Evolutionary conservation across 2,113 vertebrate species (phyloP), one percentile per base, ranked within the genome.

Genomic region (Elaphurus davidianus): DNA sequence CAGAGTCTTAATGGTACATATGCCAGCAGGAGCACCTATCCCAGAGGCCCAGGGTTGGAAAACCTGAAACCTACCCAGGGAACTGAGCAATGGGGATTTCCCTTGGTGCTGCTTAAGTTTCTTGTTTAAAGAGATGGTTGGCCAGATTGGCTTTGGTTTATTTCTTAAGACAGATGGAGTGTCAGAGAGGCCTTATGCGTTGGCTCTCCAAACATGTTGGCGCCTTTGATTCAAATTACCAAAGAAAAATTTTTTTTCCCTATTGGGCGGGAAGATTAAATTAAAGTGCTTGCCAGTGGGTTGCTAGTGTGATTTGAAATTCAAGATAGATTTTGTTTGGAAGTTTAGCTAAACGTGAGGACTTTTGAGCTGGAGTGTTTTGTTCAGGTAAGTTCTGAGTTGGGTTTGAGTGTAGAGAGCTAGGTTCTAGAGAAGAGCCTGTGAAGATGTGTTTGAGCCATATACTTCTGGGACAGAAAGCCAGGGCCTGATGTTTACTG

Each of bases 281-380:
- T 95, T 81, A 82, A 90, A 92, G 62, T 94, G 88, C 28, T n/a
- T 98, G 43, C 67, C 40, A 76, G 62, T 88, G 74, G 76, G 36
- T 95, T 97, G 93, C 87, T 82, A 96, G 79, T 94, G 67, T 97
- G 95, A 76, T 93, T 97, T 94, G 94, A 91, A 96, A 94, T 91
- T 96, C 59, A 91, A 45, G 85, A 82, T 96, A 88, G 91, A 60
- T 93, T 97, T 91, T 97, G 25, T 94, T 96, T 78, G 76, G 54
- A 88, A 94, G 25, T 96, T 96, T 89, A 96, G 60, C 36, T 81
- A 47, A 92, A 85, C 11, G 3, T 76, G 88, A 94, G 57, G 36
- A 82, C 55, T n/a, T 94, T 30, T 90, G 94, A 96, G n/a, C n/a
- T n/a, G 14, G 55, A 45, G 30, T 50, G 2, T 84, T 96, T 79